phyloP scores from a whole-genome alignment of 2,888 invertebrate genomes.

The Beris chalybata region DNA sequence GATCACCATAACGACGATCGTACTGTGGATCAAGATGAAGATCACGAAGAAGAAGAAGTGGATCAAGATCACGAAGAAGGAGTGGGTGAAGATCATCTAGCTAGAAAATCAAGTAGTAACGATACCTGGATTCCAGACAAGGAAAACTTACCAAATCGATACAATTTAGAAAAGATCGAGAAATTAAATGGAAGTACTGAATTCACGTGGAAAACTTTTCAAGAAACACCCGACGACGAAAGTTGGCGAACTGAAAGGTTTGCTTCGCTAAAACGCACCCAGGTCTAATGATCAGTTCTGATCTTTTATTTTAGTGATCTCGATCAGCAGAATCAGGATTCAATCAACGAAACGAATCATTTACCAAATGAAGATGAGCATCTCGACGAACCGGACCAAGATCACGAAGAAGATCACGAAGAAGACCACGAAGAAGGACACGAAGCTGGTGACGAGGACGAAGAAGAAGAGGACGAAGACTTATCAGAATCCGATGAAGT shows the following conservation, averaged over 20 bases:
- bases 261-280: not conserved
- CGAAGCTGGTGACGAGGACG: conserved; percentile 34
- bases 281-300: not conserved
- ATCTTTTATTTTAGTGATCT: conserved; percentile 21
- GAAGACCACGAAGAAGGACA: conserved; percentile 12
- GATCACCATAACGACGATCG: conserved; percentile 47
- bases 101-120: conserved; percentile 46
- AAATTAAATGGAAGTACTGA: conserved; percentile 22
- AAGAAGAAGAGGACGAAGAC: conserved; percentile 42
- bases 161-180: conserved; percentile 33
- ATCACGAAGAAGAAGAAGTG: conserved; percentile 28
- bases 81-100: conserved; percentile 46
- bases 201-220: conserved; percentile 10
- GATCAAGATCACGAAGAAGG: conserved; percentile 41
- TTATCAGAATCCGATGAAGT: conserved; percentile 42
- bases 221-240: conserved; percentile 23
- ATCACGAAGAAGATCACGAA: not conserved
- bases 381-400: not conserved
- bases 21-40: conserved; percentile 21
- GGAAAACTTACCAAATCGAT: conserved; percentile 44
- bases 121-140: conserved; percentile 58
- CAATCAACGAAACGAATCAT: conserved; percentile 1
- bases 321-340: not conserved
- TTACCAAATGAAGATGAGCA: too few relatives aligned
- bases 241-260: conserved; percentile 37